Conservation (phyloP, 2,113 vertebrate species). For the Podarcis raffonei region DNA sequence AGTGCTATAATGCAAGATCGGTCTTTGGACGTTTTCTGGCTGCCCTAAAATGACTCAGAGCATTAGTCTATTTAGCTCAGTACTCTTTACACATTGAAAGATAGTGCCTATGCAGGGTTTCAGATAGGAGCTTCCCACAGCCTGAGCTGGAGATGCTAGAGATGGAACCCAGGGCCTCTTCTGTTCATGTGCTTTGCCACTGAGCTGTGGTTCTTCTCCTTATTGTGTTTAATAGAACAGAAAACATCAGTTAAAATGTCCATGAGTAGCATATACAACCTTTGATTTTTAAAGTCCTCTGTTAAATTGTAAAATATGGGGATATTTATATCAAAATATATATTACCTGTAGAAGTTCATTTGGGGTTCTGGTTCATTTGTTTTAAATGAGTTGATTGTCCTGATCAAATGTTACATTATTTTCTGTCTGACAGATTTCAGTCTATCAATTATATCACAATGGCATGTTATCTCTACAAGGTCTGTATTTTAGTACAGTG, state of each 20-base stretch:
- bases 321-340: not conserved
- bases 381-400: not conserved
- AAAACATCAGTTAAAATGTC: not conserved
- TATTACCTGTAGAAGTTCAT: not conserved
- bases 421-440: conserved; percentile 20
- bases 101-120: not conserved
- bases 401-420: conserved; percentile 28
- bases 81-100: not conserved
- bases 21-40: conserved; percentile 15
- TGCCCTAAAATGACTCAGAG: not conserved
- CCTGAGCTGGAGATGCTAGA: not conserved
- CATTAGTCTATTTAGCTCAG: not conserved
- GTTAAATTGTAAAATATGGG: not conserved
- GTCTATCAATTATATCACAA: conserved; percentile 39
- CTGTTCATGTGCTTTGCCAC: too few species aligned
- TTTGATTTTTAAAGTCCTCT: not conserved
- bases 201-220: not conserved
- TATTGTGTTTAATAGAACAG: not conserved
- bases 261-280: not conserved
- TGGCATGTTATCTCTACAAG: conserved; percentile 41
- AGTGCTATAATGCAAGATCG: conserved; percentile 9
- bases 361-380: not conserved
- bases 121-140: not conserved
- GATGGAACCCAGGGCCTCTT: too few species aligned
- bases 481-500: conserved; percentile 38